Evolutionary conservation across 92 coral and sea anemone species (phyloP).

Genomic region (Phymanthus crucifer): DNA sequence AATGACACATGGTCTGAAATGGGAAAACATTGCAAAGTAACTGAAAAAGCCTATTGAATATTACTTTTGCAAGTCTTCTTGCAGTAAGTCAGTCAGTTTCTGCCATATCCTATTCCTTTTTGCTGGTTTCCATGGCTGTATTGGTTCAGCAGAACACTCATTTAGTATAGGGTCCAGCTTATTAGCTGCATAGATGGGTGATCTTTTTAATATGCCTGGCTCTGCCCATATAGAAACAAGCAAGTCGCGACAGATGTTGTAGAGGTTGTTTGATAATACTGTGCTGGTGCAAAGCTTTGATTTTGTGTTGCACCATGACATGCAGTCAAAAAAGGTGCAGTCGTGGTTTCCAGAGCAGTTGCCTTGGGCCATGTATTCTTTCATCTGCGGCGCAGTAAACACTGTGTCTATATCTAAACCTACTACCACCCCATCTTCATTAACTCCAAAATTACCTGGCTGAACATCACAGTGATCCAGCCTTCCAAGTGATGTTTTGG

Average conservation of each 20-base stretch:
- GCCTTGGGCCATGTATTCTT: constrained; percentile 67
- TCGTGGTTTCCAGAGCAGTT: constrained; percentile 62
- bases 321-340: constrained; percentile 91
- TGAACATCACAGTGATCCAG: constrained; percentile 92
- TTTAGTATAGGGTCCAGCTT: constrained; percentile 40
- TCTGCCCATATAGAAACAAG: constrained; percentile 66
- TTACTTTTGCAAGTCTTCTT: constrained; percentile 8
- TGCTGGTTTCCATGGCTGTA: constrained; percentile 67
- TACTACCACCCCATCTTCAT: constrained; percentile 54
- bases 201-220: constrained; percentile 69
- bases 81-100: constrained; percentile 47
- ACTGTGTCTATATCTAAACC: constrained; percentile 81
- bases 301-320: constrained; percentile 63
- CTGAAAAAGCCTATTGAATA: background rate
- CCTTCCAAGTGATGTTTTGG: constrained; percentile 58
- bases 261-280: constrained; percentile 73
- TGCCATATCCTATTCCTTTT: constrained; percentile 37
- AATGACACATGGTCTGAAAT: no score
- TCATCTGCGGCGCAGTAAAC: constrained; percentile 59
- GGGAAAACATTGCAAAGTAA: background rate
- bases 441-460: constrained; percentile 86
- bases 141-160: constrained; percentile 51
- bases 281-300: constrained; percentile 56
- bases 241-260: constrained; percentile 79
- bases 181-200: constrained; percentile 52